Percentiles rank a stretch among this genome's conserved stretches.
Conservation (phyloP, 2,888 invertebrate genomes). For the Strigamia crassipes region DNA sequence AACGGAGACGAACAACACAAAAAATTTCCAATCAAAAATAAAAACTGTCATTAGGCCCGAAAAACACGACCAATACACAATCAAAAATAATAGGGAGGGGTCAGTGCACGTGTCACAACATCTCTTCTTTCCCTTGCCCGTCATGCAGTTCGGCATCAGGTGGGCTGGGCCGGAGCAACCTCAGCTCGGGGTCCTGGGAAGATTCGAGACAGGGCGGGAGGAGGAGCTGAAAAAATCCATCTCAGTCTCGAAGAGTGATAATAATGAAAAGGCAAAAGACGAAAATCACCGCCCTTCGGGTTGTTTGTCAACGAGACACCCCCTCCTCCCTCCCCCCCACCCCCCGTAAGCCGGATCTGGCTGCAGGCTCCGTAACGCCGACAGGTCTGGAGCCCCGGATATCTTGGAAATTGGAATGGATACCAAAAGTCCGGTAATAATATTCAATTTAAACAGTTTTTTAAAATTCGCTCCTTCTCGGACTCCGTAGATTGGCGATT, state of each 20-base stretch:
- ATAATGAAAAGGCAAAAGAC: constrained; percentile 46
- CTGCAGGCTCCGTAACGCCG: constrained; percentile 32
- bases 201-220: constrained; percentile 43
- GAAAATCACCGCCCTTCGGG: constrained; percentile 44
- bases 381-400: constrained; percentile 47
- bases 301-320: constrained; percentile 46
- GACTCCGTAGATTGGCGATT: neutral
- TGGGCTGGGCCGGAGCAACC: constrained; percentile 20
- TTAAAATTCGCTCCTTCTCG: neutral
- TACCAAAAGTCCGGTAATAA: constrained; percentile 1
- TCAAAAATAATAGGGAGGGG: constrained; percentile 1
- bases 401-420: constrained; percentile 44
- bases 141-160: constrained; percentile 7
- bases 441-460: neutral
- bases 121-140: neutral
- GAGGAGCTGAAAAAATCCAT: constrained; percentile 40
- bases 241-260: constrained; percentile 36
- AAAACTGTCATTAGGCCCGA: constrained; percentile 6
- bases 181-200: constrained; percentile 37
- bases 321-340: neutral
- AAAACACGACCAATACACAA: neutral
- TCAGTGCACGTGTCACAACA: constrained; percentile 29
- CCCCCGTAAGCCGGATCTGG: constrained; percentile 42
- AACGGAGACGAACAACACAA: neutral
- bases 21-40: constrained; percentile 15